Evolutionary conservation across 2,888 invertebrate genomes (phyloP).

Genomic region (Girardia tigrina): DNA sequence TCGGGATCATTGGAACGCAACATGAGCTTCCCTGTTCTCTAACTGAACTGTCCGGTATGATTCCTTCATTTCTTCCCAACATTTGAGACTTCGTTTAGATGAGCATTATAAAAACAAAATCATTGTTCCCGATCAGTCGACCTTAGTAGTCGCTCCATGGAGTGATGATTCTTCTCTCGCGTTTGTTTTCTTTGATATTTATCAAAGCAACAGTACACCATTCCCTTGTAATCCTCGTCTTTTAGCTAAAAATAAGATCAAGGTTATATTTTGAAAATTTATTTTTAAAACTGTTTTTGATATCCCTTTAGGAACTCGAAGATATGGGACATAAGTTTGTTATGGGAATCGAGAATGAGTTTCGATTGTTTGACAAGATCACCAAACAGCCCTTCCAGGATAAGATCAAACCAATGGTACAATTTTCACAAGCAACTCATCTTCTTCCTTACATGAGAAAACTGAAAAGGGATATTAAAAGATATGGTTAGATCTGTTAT

Average conservation of each 20-base stretch:
- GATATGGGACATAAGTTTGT: neutral
- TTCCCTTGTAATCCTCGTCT: neutral
- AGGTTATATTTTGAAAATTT: neutral
- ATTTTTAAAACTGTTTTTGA: neutral
- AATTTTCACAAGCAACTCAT: neutral
- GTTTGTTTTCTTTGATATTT: neutral
- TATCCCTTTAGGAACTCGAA: neutral
- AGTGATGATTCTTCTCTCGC: neutral
- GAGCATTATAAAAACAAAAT: neutral
- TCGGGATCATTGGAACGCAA: neutral
- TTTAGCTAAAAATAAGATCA: neutral
- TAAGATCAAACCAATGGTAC: neutral
- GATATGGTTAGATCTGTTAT: neutral
- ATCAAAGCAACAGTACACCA: neutral
- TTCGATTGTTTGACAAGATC: neutral
- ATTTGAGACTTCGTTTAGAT: neutral
- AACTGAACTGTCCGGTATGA: neutral
- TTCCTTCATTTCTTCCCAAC: neutral
- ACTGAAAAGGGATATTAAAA: neutral
- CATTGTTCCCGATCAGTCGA: neutral
- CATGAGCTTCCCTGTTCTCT: neutral
- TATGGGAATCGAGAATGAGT: constrained; percentile 4
- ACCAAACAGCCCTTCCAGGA: neutral
- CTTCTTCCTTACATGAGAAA: neutral
- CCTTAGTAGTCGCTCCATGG: neutral